phyloP scores from a whole-genome alignment of 2,113 vertebrate species.

The Solenodon paradoxus region DNA sequence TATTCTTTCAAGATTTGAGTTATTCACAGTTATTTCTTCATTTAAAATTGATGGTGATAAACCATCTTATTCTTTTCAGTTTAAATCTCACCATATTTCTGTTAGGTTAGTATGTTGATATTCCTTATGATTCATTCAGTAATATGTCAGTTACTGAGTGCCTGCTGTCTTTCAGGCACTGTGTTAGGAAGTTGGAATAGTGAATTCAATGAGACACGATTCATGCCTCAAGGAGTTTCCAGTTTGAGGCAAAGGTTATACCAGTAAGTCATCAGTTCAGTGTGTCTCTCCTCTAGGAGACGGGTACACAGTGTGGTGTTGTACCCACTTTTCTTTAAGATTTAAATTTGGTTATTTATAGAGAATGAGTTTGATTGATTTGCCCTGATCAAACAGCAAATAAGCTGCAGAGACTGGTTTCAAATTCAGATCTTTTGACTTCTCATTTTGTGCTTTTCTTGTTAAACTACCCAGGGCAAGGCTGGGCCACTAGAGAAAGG shows the following conservation, averaged over 20 bases:
- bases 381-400: neutral
- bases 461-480: neutral
- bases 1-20: slow-evolving; percentile 8
- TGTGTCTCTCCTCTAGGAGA: neutral
- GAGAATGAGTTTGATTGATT: too few relatives aligned
- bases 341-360: too few relatives aligned
- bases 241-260: neutral
- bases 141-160: neutral
- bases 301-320: too few relatives aligned
- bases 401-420: neutral
- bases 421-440: neutral
- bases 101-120: neutral
- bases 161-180: neutral
- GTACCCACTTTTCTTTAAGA: neutral
- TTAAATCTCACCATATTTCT: neutral
- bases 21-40: slow-evolving; percentile 1
- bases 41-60: neutral
- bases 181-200: neutral
- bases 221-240: neutral
- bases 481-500: neutral
- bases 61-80: neutral
- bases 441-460: neutral
- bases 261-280: neutral
- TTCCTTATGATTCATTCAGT: neutral
- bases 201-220: neutral